Evolutionary conservation across 2,888 invertebrate genomes (phyloP), one percentile per base, ranked within the genome.

Genomic region (Lithophane semibrunnea): DNA sequence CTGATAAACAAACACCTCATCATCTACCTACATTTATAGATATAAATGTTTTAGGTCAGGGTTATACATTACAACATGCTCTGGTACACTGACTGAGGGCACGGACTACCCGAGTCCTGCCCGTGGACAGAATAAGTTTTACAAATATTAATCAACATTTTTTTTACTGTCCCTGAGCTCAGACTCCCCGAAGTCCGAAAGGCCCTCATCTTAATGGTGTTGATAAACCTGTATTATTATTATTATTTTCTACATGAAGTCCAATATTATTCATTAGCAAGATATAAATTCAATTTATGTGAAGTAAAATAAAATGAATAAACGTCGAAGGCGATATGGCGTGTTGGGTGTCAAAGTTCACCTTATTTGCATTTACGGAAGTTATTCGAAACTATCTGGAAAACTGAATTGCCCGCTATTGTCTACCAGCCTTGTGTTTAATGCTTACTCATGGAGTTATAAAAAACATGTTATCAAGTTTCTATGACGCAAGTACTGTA

Each of bases 301-400:
- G 37, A 47, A 66, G n/a, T 21, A 8, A 64, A 79, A 61, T 66
- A 29, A 73, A 67, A 78, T 47, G 10, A 64, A 64, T 52, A 60
- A 63, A 75, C 61, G 10, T 54, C 16, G 49, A 16, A n/a, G 47
- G 5, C 21, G 0, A 54, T 58, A 80, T 75, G 63, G 79, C 75
- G 69, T 63, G 67, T 72, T 64, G 44, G 12, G 56, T 76, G 54
- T 73, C 73, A 76, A 83, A 76, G 75, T 58, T 73, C 47, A 65
- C 16, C 13, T 52, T 49, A 71, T 83, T 83, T 73, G 24, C 67
- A 70, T 83, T 73, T 69, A 24, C 21, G 79, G 83, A 83, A 83
- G 73, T 80, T 37, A 72, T 83, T 80, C 12, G 13, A 67, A 54
- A 37, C 66, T n/a, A 52, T 63, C 66, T 80, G 63, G 24, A 37